A percentile compares a stretch with the other conserved stretches of the same genome.
phyloP scores from a whole-genome alignment of 1,140 invertebrate genomes.

The Drosophila hydei region DNA sequence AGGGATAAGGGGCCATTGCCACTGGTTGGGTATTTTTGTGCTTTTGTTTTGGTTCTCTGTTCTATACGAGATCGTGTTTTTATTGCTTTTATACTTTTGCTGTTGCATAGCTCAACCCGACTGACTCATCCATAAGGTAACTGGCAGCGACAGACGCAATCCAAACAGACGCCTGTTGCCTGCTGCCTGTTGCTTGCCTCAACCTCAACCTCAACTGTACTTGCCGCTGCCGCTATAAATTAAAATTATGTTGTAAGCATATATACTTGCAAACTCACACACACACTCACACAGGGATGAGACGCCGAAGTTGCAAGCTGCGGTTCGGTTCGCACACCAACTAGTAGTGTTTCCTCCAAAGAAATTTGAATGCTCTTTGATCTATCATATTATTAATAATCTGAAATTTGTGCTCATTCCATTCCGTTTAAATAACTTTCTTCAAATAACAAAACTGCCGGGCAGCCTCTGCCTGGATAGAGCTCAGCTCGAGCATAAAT shows the following conservation, averaged over 20 bases:
- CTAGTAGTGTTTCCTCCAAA: no score
- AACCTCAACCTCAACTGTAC: slow-evolving; percentile 66
- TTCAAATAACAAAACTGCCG: no score
- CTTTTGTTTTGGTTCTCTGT: slow-evolving; percentile 76
- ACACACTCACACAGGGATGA: slow-evolving; percentile 10
- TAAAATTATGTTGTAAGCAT: slow-evolving; percentile 79
- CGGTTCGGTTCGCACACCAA: slow-evolving; percentile 50
- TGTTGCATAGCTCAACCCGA: slow-evolving; percentile 14
- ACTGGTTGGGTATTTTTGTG: slow-evolving; percentile 61
- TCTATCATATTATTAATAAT: background rate
- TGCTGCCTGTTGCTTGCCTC: slow-evolving; percentile 23
- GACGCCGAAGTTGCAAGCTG: slow-evolving; percentile 24
- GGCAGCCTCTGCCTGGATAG: no score
- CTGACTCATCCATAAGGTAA: slow-evolving; percentile 55
- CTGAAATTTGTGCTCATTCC: no score
- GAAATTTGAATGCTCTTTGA: background rate
- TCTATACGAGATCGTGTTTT: slow-evolving; percentile 45
- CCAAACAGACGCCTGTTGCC: slow-evolving; percentile 52
- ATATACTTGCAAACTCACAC: slow-evolving; percentile 37
- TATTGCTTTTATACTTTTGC: background rate
- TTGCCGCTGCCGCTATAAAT: slow-evolving; percentile 70
- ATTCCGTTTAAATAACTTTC: no score
- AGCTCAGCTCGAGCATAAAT: no score
- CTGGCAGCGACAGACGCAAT: slow-evolving; percentile 10
- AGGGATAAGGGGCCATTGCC: slow-evolving; percentile 20